Evolutionary conservation across 2,888 invertebrate genomes (phyloP).

Genomic region (Rugalucina vietnamica): DNA sequence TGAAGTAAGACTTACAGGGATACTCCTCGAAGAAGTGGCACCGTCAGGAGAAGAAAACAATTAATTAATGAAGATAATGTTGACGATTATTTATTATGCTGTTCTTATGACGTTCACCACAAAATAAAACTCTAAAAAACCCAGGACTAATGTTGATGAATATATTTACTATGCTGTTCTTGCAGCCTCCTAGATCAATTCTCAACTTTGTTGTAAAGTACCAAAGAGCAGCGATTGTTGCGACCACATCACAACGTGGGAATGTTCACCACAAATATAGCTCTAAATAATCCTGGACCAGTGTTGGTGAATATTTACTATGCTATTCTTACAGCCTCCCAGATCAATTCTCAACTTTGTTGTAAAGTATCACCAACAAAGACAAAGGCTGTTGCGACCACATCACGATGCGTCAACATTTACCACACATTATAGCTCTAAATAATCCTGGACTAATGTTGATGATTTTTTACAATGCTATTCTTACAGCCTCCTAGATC

Average conservation of each 20-base stretch:
- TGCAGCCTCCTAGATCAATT: slow-evolving; percentile 87
- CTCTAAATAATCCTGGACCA: no score
- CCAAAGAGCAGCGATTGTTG: slow-evolving; percentile 95
- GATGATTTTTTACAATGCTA: no score
- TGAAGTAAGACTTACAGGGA: no score
- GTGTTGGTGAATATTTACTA: no score
- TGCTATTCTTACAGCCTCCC: slow-evolving; percentile 77
- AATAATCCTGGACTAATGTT: slow-evolving; percentile 90
- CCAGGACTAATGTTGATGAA: no score
- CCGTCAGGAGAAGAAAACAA: no score
- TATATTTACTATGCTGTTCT: no score
- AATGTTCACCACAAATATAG: slow-evolving; percentile 98
- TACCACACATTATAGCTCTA: slow-evolving; percentile 97
- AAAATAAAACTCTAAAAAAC: no score
- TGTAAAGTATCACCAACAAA: slow-evolving; percentile 97
- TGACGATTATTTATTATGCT: no score
- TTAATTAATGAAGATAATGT: no score
- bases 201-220: slow-evolving; percentile 99
- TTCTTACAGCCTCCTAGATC: slow-evolving; percentile 86
- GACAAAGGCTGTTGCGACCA: slow-evolving; percentile 96
- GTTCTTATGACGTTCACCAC: no score
- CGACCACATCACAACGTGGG: slow-evolving; percentile 99
- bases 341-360: slow-evolving; percentile 98
- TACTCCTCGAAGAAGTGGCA: no score
- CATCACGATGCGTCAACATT: slow-evolving; percentile 99